A percentile compares a stretch with the other conserved stretches of the same genome.
These are phyloP conservation scores for Oncorhynchus mykiss DNA, from an alignment of 2,113 vertebrate species.

Conservation along the genomic window DNA sequence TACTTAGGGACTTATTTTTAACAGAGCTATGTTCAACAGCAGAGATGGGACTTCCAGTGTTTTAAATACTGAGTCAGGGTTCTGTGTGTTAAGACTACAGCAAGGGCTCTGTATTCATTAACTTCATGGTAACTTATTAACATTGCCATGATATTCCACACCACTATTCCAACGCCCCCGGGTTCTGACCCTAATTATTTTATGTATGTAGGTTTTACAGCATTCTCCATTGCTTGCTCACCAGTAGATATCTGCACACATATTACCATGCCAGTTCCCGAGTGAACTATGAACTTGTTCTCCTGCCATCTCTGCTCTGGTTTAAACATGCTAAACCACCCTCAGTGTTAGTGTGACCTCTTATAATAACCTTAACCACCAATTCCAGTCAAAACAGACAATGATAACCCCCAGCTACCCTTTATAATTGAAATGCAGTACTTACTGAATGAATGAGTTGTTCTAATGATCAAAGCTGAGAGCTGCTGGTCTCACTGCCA, in stretches of 20 bases:
- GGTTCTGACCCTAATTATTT: too few relatives aligned
- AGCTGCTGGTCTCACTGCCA: neutral
- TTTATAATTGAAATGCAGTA: conserved; percentile 14
- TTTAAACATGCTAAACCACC: neutral
- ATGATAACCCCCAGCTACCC: neutral
- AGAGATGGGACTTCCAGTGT: too few relatives aligned
- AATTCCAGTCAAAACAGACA: neutral
- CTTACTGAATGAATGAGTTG: neutral
- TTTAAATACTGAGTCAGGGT: too few relatives aligned
- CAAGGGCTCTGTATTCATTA: too few relatives aligned
- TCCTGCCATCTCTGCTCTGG: neutral
- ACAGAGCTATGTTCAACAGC: too few relatives aligned
- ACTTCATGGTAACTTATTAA: too few relatives aligned
- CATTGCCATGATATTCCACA: too few relatives aligned
- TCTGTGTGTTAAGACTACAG: too few relatives aligned
- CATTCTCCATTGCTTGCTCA: neutral
- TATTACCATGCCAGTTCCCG: neutral
- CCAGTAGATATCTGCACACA: neutral
- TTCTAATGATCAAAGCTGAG: neutral
- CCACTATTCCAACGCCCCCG: too few relatives aligned
- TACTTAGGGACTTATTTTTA: too few relatives aligned
- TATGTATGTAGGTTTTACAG: neutral
- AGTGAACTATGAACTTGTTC: neutral
- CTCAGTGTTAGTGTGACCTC: neutral
- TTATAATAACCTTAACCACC: conserved; percentile 6